phyloP scores from a whole-genome alignment of 2,113 vertebrate species.

The Pandion haliaetus region DNA sequence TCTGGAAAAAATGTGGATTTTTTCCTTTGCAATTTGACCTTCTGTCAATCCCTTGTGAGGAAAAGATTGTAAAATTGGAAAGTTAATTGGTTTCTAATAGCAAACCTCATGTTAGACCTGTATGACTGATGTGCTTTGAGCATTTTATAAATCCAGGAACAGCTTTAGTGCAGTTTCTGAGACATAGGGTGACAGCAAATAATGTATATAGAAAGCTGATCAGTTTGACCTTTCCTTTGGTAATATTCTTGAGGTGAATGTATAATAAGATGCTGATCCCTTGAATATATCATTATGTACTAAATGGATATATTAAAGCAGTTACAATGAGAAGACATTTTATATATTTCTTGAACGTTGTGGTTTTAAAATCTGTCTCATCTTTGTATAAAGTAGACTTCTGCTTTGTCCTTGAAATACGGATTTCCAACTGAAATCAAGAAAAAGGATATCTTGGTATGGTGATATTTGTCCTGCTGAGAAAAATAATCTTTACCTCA shows the following conservation, averaged over 20 bases:
- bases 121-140: neutral
- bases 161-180: neutral
- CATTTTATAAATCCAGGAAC: neutral
- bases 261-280: neutral
- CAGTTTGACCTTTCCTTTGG: neutral
- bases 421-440: neutral
- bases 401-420: neutral
- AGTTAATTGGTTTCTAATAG: neutral
- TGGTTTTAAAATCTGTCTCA: neutral
- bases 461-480: neutral
- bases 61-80: neutral
- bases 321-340: neutral
- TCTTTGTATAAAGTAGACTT: neutral
- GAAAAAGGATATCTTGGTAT: neutral
- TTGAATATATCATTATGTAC: neutral
- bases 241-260: neutral
- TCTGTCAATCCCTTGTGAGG: neutral
- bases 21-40: neutral
- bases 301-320: neutral
- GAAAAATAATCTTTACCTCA: neutral
- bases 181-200: neutral
- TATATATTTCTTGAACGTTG: neutral
- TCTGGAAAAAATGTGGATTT: neutral
- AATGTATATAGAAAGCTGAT: neutral
- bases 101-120: neutral